These are phyloP conservation scores for Pammene fasciana DNA, from an alignment of 2,888 invertebrate genomes.

Conservation along the genomic window DNA sequence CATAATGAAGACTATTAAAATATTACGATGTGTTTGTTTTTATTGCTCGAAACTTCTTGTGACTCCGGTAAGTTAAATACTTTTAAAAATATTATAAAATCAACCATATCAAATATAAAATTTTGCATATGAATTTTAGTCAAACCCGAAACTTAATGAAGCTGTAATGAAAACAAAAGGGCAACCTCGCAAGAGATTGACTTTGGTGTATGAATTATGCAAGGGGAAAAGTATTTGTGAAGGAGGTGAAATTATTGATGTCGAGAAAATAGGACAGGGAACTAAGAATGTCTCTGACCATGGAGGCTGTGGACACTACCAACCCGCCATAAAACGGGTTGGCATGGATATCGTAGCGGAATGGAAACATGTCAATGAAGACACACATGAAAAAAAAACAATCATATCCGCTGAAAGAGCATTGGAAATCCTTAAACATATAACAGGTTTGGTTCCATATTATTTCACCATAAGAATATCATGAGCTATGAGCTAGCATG, in stretches of 20 bases:
- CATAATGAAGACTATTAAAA: constrained; percentile 97
- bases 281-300: constrained; percentile 86
- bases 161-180: constrained; percentile 98
- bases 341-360: constrained; percentile 98
- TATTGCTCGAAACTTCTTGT: constrained; percentile 99
- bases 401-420: constrained; percentile 96
- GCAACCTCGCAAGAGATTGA: constrained; percentile 96
- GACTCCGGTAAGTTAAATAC: constrained; percentile 88
- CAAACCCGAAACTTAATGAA: constrained; percentile 96
- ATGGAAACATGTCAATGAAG: constrained; percentile 99
- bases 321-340: constrained; percentile 94
- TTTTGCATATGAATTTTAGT: constrained; percentile 76
- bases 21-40: constrained; percentile 98
- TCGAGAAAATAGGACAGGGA: constrained; percentile 89
- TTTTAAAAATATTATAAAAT: constrained; percentile 2
- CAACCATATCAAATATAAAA: constrained; percentile 31
- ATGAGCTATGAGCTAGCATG: neutral
- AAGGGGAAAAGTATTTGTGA: constrained; percentile 99
- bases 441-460: constrained; percentile 81
- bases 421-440: constrained; percentile 97
- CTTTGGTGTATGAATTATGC: constrained; percentile 91
- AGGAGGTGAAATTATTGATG: constrained; percentile 98
- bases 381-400: constrained; percentile 98
- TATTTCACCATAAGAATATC: neutral
- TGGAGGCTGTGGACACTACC: constrained; percentile 99